Base-by-base conservation (phyloP, 2,113 vertebrate genomes). In the Anser cygnoides region DNA sequence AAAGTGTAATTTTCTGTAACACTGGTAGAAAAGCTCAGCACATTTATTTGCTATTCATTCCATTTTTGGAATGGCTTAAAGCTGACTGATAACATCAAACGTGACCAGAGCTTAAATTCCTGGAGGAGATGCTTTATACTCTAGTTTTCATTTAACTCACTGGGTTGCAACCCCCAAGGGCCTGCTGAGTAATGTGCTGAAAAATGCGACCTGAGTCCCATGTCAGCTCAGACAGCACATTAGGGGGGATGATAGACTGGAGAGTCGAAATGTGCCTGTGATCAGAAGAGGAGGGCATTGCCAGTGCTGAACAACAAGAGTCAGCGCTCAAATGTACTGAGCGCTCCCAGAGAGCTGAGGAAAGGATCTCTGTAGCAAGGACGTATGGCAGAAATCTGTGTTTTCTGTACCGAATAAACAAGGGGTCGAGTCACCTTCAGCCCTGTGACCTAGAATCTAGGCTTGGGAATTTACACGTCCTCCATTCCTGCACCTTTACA, bases 391-490 rank as follows among this genome's bases (percentile, higher is more conserved):
- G 50, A 59, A 78, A 35, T 46, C 57, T 46, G 13, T 77, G 52
- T 0, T 28, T 43, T 89, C 46, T 78, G 13, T 46, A 68, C 19
- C 39, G 67, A 44, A 59, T 58, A 58, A 54, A 7, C 1, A 66
- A 41, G 1, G 28, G 10, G 57, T 85, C 5, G 18, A 87, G 46
- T 75, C 19, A 31, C 19, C 23, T 84, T 57, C 35, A 87, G 23
- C 29, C 43, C 43, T 66, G 33, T 50, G 62, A n/a, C 33, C 19
- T 66, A 50, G 59, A n/a, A n/a, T 41, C 63, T 89, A 37, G 14
- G 6, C 28, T 25, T 66, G 43, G 3, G 44, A 18, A 35, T 1
- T 65, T 58, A 3, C 3, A 12, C 0, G 1, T 62, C 13, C 71
- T 87, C 28, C 10, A 2, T 19, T 80, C 26, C 13, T 82, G 46